Base-by-base conservation (phyloP, 1,140 invertebrate genomes). In the Drosophila nannoptera region DNA sequence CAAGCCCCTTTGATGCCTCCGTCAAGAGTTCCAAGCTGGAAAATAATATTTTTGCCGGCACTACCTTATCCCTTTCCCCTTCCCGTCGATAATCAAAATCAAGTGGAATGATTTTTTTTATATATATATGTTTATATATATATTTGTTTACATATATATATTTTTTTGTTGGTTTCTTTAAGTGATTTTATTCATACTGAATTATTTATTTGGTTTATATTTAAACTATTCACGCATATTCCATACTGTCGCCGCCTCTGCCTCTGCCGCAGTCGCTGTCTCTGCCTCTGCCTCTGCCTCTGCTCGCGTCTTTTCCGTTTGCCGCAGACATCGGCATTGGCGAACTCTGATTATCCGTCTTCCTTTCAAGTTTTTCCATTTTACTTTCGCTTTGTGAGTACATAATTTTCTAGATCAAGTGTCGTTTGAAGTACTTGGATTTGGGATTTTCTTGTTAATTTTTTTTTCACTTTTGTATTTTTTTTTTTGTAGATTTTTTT, bases 121-220 rank as follows among this genome's bases (percentile, higher is more conserved):
- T n/a, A n/a, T n/a, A n/a, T n/a, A n/a, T n/a, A n/a, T n/a, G n/a
- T n/a, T n/a, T n/a, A n/a, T 43, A 14, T 43, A 43, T 43, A 14
- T 12, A 11, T 4, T 40, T 40, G 9, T 9, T 40, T 45, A n/a
- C n/a, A n/a, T 43, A 14, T 43, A 43, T 43, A 14, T 12, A 11
- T 4, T 40, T 40, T 40, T 9, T 40, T 45, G 16, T 52, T 53
- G 60, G 22, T 71, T 71, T 61, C 69, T 63, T 46, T 60, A 73
- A 42, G 73, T 65, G 73, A 53, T 53, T 78, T 69, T 75, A 54
- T 69, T 66, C 59, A 75, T 83, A 75, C 73, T 63, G 68, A 83
- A 65, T 83, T 71, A 69, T 62, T 78, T 82, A 78, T 63, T 83
- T 53, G 61, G 76, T 84, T 73, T 78, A 75, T 48, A 78, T 84